Percentiles rank a stretch among this genome's conserved stretches.
These are phyloP conservation scores for Caerostris extrusa DNA, from an alignment of 1,140 invertebrate species.

Conservation along the genomic window DNA sequence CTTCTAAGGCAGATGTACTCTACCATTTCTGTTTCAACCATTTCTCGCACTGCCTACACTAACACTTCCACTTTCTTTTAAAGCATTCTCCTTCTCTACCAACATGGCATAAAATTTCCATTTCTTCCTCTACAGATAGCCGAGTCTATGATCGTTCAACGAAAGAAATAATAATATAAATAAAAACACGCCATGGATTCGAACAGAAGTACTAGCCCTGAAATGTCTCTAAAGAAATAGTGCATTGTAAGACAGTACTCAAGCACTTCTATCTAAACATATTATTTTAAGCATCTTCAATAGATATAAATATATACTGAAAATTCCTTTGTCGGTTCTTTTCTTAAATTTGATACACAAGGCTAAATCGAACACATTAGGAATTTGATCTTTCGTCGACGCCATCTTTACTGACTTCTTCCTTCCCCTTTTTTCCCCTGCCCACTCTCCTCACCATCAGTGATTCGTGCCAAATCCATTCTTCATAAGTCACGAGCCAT, in stretches of 20 bases:
- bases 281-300: not conserved
- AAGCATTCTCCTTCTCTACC: not conserved
- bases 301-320: not conserved
- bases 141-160: not conserved
- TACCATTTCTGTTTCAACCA: not conserved
- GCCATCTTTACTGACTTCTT: not conserved
- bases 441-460: not conserved
- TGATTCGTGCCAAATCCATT: conserved; percentile 29
- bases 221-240: not conserved
- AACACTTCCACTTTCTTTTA: not conserved
- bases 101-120: not conserved
- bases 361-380: conserved; percentile 11
- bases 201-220: not conserved
- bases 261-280: not conserved
- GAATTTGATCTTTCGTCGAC: conserved; percentile 20
- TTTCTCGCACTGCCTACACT: not conserved
- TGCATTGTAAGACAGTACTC: not conserved
- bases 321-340: not conserved
- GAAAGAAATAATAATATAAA: not conserved
- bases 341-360: conserved; percentile 3
- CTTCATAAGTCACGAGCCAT: conserved; percentile 32
- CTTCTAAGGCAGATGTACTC: not conserved
- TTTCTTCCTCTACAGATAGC: not conserved
- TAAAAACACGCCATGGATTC: not conserved
- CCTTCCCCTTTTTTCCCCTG: not conserved